Evolutionary conservation across 2,113 vertebrate species (phyloP), one percentile per base, ranked within the genome.

Genomic region (Ursus arctos): DNA sequence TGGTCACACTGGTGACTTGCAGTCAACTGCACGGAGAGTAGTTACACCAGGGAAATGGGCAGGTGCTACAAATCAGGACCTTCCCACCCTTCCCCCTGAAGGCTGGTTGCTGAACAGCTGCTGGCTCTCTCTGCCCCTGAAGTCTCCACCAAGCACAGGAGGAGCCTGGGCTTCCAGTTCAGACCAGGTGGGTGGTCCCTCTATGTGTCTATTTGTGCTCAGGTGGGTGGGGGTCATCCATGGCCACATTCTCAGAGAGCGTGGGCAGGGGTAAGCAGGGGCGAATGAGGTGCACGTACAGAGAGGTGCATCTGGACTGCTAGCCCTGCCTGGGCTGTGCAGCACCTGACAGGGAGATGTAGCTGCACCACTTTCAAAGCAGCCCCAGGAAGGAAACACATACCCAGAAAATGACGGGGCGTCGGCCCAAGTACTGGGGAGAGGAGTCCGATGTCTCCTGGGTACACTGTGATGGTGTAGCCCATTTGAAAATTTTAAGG

Each of bases 131-230:
- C 13, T 43, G 61, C 12, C 55, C 36, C 51, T 0, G 1, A 4
- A 2, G 51, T 13, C 7, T 6, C 49, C 33, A 16, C 18, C 4
- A 4, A 57, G 22, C 0, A 2, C 1, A 43, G 51, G 40, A 7
- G 14, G 72, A 65, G 2, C 3, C 24, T 31, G 67, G 33, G 1
- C 72, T 40, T 22, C 53, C 15, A 3, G 55, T 59, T 14, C 16
- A 14, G 26, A n/a, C 0, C 0, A 3, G 0, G 0, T 0, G 3
- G 55, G 15, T 0, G 3, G 0, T 18, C 82, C 72, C n/a, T 49
- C n/a, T 47, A 16, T 1, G 9, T 8, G 0, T 14, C 19, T 24
- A 2, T 4, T 7, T 51, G 10, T 28, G 18, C 33, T 19, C 26
- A n/a, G 51, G 19, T 0, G 1, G 18, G 16, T 0, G 16, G 28